Base-by-base conservation (phyloP, 2,797 vertebrate species). In the Philypnodon macrostomus region DNA sequence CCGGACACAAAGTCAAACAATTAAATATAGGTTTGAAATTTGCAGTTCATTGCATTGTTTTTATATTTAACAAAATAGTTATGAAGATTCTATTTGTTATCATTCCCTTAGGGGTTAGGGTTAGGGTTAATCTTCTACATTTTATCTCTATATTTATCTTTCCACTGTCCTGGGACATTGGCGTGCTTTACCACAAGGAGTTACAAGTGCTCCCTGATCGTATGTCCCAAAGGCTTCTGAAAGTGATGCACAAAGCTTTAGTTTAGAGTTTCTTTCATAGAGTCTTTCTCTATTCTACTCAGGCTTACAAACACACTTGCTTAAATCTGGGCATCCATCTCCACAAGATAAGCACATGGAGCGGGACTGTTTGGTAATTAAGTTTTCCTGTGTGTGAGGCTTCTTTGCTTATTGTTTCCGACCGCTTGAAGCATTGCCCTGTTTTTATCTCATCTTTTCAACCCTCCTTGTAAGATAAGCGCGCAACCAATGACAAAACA, bases 341-440 rank as follows among this genome's bases (percentile, higher is more conserved):
- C 16, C 11, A 39, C 55, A 40, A 49, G 59, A 77, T 72, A 65
- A 77, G 47, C 53, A 61, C 40, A 62, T 50, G 45, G 53, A 33
- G 17, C 49, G 24, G 53, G 58, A 63, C 12, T 49, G 65, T 58
- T 55, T 26, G 44, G 12, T 27, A 53, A 53, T 75, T 35, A 53
- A 47, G 29, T 7, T 26, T 45, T 45, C 32, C 12, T 40, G 11
- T 21, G 10, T 29, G 16, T 52, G 27, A 11, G 27, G 12, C 27
- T 27, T 23, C 23, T 60, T 36, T 62, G 7, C 15, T 46, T 14
- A 42, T 50, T 59, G 37, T 64, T 61, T 58, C 30, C 24, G 19
- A 9, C 13, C 5, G 40, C 55, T 68, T 60, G 0, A 61, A 75
- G 64, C 41, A 0, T 30, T 47, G 42, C 42, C 40, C 29, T 37